Conservation (phyloP, 1,140 invertebrate species). For the Drosophila tristis region DNA sequence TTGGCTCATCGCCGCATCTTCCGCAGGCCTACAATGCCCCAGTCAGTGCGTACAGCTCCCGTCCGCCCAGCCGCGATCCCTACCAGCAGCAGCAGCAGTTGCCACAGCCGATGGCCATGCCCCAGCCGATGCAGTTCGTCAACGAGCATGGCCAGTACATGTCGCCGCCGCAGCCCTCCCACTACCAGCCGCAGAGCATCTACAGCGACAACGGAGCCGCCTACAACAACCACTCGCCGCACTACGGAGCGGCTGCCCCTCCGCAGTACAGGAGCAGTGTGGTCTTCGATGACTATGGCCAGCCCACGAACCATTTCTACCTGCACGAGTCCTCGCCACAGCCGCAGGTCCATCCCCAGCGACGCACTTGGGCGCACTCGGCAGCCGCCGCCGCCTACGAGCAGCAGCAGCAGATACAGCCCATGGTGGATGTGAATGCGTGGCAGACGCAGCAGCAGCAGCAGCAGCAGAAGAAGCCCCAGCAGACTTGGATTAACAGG, state of each 20-base stretch:
- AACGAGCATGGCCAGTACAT: conserved; percentile 82
- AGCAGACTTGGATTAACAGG: conserved; percentile 63
- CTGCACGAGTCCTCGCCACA: conserved; percentile 87
- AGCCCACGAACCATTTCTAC: conserved; percentile 88
- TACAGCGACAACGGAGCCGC: conserved; percentile 75
- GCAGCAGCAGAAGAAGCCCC: conserved; percentile 45
- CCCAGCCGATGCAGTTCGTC: conserved; percentile 76
- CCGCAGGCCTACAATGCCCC: conserved; percentile 83
- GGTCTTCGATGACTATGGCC: conserved; percentile 76
- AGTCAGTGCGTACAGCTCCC: conserved; percentile 74
- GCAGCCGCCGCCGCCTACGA: conserved; percentile 85
- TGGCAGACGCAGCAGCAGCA: conserved; percentile 76
- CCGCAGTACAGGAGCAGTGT: conserved; percentile 69
- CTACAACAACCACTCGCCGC: conserved; percentile 75
- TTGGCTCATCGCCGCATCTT: conserved; percentile 87
- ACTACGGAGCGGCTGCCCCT: conserved; percentile 37
- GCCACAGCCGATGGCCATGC: conserved; percentile 73
- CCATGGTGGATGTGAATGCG: conserved; percentile 75
- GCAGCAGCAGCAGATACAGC: conserved; percentile 70
- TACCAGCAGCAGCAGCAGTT: conserved; percentile 84
- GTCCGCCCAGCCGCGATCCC: conserved; percentile 83
- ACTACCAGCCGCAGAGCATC: conserved; percentile 75
- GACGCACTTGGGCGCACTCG: conserved; percentile 90
- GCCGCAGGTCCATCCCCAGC: conserved; percentile 86
- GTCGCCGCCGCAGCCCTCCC: conserved; percentile 63